Base-by-base conservation (phyloP, 1,140 invertebrate genomes). In the Coelopa frigida region DNA sequence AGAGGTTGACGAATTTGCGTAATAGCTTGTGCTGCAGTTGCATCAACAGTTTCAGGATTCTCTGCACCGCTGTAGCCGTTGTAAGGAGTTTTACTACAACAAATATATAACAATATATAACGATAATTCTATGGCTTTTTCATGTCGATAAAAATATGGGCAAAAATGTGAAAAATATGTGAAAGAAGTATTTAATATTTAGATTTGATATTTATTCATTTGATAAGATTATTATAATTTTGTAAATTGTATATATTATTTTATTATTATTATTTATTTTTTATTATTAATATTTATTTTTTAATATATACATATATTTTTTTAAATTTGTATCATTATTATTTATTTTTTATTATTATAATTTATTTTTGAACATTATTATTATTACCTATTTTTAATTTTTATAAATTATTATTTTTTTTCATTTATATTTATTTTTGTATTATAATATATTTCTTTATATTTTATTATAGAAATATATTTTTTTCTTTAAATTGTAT, bases 1-100 rank as follows among this genome's bases (percentile, higher is more conserved):
- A 62, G 51, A 53, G 40, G 54, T 61, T 60, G 43, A 57, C 57
- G 29, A 64, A 54, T 44, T 64, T 64, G 21, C 62, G 58, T 56
- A 66, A 55, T 58, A 66, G 24, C 51, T 66, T 66, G 15, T 63
- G 59, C 62, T 66, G 62, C 62, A 57, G 56, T 66, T 65, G 62
- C 62, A 66, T 66, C 51, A 62, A 66, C 58, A 66, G 53, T 66
- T 66, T 56, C 47, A 61, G 31, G 55, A 66, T 59, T 35, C 62
- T 56, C 55, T 66, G 62, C 62, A 66, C 62, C 32, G 62, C 62
- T 66, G 62, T 66, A 62, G 62, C 62, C 62, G 62, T 66, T 58
- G 52, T 66, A 66, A 29, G 20, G 33, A 21, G 49, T 48, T 51
- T 49, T 44, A 39, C 47, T 49, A 42, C 3, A 44, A 43, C 11